Base-by-base conservation (phyloP, 2,888 invertebrate genomes). In the Tribolium freemani region DNA sequence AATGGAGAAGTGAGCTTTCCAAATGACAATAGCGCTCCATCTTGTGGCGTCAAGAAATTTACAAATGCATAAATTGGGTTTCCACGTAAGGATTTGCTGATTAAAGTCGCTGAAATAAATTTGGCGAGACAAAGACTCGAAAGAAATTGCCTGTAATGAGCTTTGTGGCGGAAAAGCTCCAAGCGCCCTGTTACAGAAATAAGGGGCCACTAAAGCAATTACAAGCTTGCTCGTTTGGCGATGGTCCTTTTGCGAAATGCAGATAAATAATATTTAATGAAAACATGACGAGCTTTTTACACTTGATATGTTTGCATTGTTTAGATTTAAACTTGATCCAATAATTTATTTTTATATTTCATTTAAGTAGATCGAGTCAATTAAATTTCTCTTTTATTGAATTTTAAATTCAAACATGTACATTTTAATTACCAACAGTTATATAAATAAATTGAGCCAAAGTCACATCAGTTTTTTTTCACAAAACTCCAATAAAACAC, bases 91-190 rank as follows among this genome's bases (percentile, higher is more conserved):
- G 5, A 26, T 26, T 1, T 26, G 26, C 5, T n/a, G n/a, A n/a
- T n/a, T n/a, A n/a, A n/a, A n/a, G n/a, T n/a, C n/a, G n/a, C n/a
- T 38, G 38, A 38, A 38, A n/a, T 38, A 38, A 38, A 38, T 38
- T 38, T 38, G 38, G 38, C n/a, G 8, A 38, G 8, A 38, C 13
- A 56, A n/a, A 38, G 56, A 38, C 38, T 10, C 6, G 9, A 13
- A 56, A 38, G 56, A 56, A 56, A 54, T n/a, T 4, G 5, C 5
- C 10, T 30, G 21, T 56, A 56, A 56, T 56, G 38, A 56, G 56
- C 56, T 56, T 38, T 56, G 56, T 56, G 31, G 13, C 56, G 54
- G 26, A 54, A 45, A 54, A 54, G 21, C 54, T 54, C 54, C 10
- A 21, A 21, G 26, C 54, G 21, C 54, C 54, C 26, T 26, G 26